A percentile compares a stretch with the other conserved stretches of the same genome.
Evolutionary conservation across 2,888 invertebrate species (phyloP).

Genomic region (Fragum whitleyi): DNA sequence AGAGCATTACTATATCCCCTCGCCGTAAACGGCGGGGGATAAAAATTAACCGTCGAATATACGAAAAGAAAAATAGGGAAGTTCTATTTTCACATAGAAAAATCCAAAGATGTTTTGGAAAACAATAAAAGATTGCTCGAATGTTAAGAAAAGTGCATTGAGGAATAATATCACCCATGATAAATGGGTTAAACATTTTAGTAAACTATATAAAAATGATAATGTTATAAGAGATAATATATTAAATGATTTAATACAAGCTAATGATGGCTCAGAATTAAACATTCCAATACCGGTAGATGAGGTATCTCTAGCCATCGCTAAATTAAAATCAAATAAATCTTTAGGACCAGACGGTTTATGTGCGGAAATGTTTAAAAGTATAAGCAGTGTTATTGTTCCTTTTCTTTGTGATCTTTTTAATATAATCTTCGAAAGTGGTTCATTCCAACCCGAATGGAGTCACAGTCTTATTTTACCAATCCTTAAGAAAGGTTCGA

Average conservation of each 20-base stretch:
- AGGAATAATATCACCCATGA: neutral
- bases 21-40: too few relatives aligned
- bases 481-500: neutral
- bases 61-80: too few relatives aligned
- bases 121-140: neutral
- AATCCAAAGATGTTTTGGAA: neutral
- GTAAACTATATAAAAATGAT: neutral
- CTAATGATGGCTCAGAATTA: too few relatives aligned
- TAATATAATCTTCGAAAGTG: neutral
- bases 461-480: neutral
- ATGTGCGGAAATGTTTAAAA: conserved; percentile 11
- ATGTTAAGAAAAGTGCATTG: neutral
- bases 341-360: neutral
- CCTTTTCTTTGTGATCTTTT: neutral
- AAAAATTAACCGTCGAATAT: too few relatives aligned
- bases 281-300: neutral
- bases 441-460: neutral
- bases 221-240: too few relatives aligned
- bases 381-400: neutral
- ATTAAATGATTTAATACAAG: too few relatives aligned
- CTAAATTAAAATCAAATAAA: neutral
- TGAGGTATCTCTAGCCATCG: neutral
- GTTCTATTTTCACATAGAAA: neutral
- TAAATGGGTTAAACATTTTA: neutral
- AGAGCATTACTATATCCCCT: too few relatives aligned